phyloP scores from a whole-genome alignment of 2,888 invertebrate species.

The Eurois occulta region DNA sequence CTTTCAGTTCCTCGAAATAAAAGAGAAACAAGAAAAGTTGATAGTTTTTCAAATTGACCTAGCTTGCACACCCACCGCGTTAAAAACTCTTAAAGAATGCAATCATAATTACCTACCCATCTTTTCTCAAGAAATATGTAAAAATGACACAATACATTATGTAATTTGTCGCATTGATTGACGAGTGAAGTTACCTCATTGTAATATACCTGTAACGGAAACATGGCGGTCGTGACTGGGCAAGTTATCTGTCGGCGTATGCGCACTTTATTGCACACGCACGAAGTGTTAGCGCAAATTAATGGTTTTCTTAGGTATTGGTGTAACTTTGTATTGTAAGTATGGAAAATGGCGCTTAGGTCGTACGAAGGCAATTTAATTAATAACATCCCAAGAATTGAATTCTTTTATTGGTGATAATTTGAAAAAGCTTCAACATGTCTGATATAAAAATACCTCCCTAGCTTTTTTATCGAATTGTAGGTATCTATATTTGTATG shows the following conservation, averaged over 20 bases:
- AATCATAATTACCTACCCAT: neutral
- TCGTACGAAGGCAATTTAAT: neutral
- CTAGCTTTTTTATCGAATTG: neutral
- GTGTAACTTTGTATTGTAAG: slow-evolving; percentile 3
- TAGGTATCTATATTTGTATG: too few species aligned
- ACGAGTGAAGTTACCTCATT: slow-evolving; percentile 27
- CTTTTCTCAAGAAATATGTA: slow-evolving; percentile 32
- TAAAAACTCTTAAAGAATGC: neutral
- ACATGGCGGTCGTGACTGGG: slow-evolving; percentile 50
- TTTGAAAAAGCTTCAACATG: neutral
- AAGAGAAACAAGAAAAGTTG: too few species aligned
- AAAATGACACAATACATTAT: slow-evolving; percentile 38
- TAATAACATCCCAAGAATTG: neutral
- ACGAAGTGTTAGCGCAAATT: slow-evolving; percentile 48
- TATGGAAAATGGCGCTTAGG: slow-evolving; percentile 19
- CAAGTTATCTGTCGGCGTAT: slow-evolving; percentile 48
- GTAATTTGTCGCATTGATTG: slow-evolving; percentile 43
- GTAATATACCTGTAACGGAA: slow-evolving; percentile 47
- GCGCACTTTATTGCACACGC: slow-evolving; percentile 50
- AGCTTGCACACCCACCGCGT: too few species aligned
- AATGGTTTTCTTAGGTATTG: slow-evolving; percentile 37
- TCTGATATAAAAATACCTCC: neutral
- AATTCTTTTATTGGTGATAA: too few species aligned
- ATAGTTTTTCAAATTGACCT: neutral
- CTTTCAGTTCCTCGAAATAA: neutral